Evolutionary conservation across 2,113 vertebrate genomes (phyloP).

Genomic region (Spea multiplicata): DNA sequence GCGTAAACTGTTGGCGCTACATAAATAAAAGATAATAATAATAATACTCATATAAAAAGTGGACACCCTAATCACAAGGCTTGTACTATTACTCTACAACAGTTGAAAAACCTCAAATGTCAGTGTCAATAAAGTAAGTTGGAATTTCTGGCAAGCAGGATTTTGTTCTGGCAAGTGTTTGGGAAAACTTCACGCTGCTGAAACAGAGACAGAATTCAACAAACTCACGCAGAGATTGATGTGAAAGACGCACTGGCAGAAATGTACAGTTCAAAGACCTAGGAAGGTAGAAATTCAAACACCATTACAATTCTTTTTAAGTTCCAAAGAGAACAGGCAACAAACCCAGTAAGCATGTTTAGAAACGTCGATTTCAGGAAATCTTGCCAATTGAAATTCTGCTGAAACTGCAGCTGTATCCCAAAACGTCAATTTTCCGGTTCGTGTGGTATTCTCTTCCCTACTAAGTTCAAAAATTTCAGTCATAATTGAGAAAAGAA

Average conservation of each 20-base stretch:
- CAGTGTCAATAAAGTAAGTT: background rate
- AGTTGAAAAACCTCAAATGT: slow-evolving; percentile 1
- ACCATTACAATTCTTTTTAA: background rate
- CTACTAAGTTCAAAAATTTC: background rate
- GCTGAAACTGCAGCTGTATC: background rate
- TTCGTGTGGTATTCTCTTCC: background rate
- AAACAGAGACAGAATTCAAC: background rate
- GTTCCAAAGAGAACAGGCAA: background rate
- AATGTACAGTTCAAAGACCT: background rate
- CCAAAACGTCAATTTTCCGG: background rate
- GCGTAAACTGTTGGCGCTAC: no score
- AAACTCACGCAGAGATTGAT: background rate
- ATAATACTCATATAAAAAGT: no score
- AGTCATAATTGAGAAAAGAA: background rate
- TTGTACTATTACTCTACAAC: background rate
- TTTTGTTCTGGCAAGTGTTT: background rate
- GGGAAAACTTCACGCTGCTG: background rate
- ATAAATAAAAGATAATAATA: no score
- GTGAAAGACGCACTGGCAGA: background rate
- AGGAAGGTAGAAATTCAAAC: background rate
- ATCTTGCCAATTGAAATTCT: background rate
- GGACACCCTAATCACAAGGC: background rate
- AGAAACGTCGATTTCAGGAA: background rate
- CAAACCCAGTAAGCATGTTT: background rate
- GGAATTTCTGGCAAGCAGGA: background rate